Percentiles rank a stretch among this genome's conserved stretches.
Evolutionary conservation across 2,113 vertebrate genomes (phyloP).

Genomic region (Spea multiplicata): DNA sequence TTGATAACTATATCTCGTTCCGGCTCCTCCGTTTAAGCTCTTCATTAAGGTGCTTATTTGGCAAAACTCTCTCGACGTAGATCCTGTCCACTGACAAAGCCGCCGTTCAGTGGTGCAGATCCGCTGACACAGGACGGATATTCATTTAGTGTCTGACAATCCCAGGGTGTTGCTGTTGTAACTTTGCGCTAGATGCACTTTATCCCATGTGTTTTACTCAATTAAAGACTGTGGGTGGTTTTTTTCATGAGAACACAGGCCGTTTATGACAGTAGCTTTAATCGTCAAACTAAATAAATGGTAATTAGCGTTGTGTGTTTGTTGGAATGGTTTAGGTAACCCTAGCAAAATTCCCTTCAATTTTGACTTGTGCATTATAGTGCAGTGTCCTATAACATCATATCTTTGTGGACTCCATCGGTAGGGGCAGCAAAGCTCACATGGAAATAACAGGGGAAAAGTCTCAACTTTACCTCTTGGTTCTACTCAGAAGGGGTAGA

Average conservation of each 20-base stretch:
- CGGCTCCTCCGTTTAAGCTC: constrained; percentile 35
- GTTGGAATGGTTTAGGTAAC: no score
- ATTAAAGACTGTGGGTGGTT: constrained; percentile 18
- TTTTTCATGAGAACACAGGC: neutral
- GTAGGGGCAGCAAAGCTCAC: no score
- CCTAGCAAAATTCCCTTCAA: no score
- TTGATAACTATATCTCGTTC: constrained; percentile 29
- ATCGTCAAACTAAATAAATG: no score
- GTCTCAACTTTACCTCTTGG: no score
- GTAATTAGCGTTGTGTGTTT: no score
- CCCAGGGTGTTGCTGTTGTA: constrained; percentile 27
- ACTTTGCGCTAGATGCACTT: constrained; percentile 23
- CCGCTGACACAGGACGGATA: constrained; percentile 40
- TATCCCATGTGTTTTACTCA: constrained; percentile 30
- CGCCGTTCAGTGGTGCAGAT: constrained; percentile 31
- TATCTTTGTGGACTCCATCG: no score
- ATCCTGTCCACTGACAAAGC: constrained; percentile 32
- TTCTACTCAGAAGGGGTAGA: no score
- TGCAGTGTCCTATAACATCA: no score
- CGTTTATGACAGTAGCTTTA: no score
- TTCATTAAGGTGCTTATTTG: constrained; percentile 43
- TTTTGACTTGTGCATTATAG: no score
- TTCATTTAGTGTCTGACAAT: constrained; percentile 39
- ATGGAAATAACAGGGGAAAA: no score
- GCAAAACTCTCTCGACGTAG: constrained; percentile 29